A percentile compares a stretch with the other conserved stretches of the same genome.
These are phyloP conservation scores for Argyresthia albistria DNA, from an alignment of 2,888 invertebrate genomes.

Conservation along the genomic window DNA sequence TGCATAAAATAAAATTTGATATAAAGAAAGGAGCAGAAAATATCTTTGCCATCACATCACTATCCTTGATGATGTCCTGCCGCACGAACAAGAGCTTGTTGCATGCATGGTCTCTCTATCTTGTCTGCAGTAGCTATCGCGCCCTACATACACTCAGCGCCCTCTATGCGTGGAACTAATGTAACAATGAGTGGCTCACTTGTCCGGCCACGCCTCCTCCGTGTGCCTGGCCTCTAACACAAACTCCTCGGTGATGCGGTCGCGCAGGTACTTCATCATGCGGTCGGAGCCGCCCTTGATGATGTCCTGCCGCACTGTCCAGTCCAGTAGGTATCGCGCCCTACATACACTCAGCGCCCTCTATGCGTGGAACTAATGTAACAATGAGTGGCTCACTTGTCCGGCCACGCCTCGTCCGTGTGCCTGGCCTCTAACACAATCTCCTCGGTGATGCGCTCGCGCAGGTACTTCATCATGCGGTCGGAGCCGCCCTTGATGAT, in stretches of 20 bases:
- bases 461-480: conserved; percentile 82
- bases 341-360: too few relatives aligned
- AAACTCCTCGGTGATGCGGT: conserved; percentile 68
- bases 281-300: conserved; percentile 41
- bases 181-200: conserved; percentile 34
- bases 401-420: conserved; percentile 56
- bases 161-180: not conserved
- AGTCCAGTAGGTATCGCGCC: too few relatives aligned
- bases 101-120: conserved; percentile 39
- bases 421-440: conserved; percentile 42
- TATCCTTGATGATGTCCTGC: conserved; percentile 85
- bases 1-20: too few relatives aligned
- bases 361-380: not conserved
- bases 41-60: too few relatives aligned
- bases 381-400: conserved; percentile 66
- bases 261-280: conserved; percentile 83
- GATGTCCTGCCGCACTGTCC: not conserved
- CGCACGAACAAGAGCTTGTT: conserved; percentile 88
- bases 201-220: conserved; percentile 66
- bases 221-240: conserved; percentile 36
- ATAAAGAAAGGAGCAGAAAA: too few relatives aligned
- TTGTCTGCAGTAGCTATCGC: too few relatives aligned
- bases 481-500: conserved; percentile 88
- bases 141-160: too few relatives aligned
- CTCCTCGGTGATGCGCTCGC: conserved; percentile 73